phyloP scores from a whole-genome alignment of 2,797 vertebrate species.

The Myripristis jacobus region DNA sequence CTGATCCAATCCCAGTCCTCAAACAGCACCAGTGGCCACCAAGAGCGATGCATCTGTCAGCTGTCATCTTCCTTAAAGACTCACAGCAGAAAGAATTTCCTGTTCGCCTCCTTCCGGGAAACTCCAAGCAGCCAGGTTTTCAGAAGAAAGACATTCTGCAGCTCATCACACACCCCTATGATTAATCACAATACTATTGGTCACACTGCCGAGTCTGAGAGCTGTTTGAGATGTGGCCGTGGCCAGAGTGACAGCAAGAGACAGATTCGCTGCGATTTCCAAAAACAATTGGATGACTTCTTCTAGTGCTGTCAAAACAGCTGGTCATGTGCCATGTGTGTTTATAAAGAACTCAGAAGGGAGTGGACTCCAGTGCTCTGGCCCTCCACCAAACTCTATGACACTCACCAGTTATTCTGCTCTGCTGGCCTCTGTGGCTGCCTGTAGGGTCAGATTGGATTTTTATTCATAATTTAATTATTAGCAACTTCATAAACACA shows the following conservation, averaged over 20 bases:
- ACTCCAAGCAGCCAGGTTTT: slow-evolving; percentile 62
- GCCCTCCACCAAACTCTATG: slow-evolving; percentile 34
- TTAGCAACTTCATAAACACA: too few species aligned
- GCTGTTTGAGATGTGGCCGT: slow-evolving; percentile 55
- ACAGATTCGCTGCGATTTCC: slow-evolving; percentile 54
- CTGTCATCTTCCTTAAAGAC: slow-evolving; percentile 71
- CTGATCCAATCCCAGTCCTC: slow-evolving; percentile 53
- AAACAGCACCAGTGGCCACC: slow-evolving; percentile 61
- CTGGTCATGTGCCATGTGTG: slow-evolving; percentile 51
- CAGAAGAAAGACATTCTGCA: slow-evolving; percentile 68
- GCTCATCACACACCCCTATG: slow-evolving; percentile 72
- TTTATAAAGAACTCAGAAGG: slow-evolving; percentile 24
- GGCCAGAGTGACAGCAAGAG: slow-evolving; percentile 59
- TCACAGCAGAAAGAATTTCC: slow-evolving; percentile 31
- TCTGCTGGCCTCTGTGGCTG: neutral
- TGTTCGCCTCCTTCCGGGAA: slow-evolving; percentile 69
- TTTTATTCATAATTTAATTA: too few species aligned
- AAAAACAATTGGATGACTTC: slow-evolving; percentile 48
- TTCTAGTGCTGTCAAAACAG: slow-evolving; percentile 41
- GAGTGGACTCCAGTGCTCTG: slow-evolving; percentile 30
- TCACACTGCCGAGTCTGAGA: slow-evolving; percentile 48
- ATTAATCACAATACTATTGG: slow-evolving; percentile 65
- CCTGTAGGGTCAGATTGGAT: too few species aligned
- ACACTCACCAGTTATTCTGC: neutral
- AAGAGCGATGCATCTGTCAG: slow-evolving; percentile 73